Evolutionary conservation across 1,140 invertebrate genomes (phyloP), one percentile per base, ranked within the genome.

Genomic region (Bilobella aurantiaca): DNA sequence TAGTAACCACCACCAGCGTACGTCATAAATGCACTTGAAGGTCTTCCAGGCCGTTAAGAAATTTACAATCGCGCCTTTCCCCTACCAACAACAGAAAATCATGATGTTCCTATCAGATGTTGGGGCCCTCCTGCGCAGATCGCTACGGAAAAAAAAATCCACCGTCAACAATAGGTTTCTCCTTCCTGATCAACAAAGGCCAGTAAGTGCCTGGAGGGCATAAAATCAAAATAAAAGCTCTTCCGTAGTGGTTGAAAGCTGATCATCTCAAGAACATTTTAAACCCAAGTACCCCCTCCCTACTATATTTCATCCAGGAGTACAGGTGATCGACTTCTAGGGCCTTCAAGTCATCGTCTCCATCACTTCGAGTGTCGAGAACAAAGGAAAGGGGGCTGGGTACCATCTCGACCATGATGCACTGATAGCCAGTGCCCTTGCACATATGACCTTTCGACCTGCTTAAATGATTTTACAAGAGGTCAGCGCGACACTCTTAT

Each of bases 21-120:
- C 49, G 34, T 53, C 49, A 53, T 53, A 53, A 53, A 53, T 53
- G 49, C 49, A 53, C 12, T 53, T 53, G 49, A 53, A 53, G 49
- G 49, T 53, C 49, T 16, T 53, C 25, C 12, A 23, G 5, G 49
- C 49, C 49, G 49, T 53, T 53, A 53, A 53, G 49, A 53, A 16
- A 8, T 53, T 53, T 53, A 53, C 49, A 53, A 3, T 23, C 49
- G 34, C 18, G 34, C 34, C 23, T 53, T 23, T 53, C 49, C 49
- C 49, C 23, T 23, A 12, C 49, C 8, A 12, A 16, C 21, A 53
- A 23, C 49, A 53, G n/a, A 53, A 23, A 12, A 14, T 53, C 49
- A 53, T 53, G 12, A 23, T 53, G 5, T 5, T 53, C 49, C 5
- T 53, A 53, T 53, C 49, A 53, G 49, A 53, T 53, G 49, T 53